Evolutionary conservation across 1,140 invertebrate genomes (phyloP), one percentile per base, ranked within the genome.

Genomic region (Drosophila kurseongensis): DNA sequence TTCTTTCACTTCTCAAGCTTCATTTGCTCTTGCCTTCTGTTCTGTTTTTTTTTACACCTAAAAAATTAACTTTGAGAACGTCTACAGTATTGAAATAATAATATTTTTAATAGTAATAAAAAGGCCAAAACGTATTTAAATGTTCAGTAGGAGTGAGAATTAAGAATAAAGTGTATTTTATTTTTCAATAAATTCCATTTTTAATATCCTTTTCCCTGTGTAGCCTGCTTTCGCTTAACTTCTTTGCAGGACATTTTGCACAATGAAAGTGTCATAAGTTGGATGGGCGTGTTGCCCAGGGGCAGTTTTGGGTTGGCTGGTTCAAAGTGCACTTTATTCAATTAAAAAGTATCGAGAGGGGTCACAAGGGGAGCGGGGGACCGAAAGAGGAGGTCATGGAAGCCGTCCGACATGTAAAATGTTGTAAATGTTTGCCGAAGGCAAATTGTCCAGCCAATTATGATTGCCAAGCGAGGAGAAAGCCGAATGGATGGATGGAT

Each of bases 251-350:
- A 74, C 78, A 77, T 65, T 76, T 71, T 63, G n/a, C 65, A 86
- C 84, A 86, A 79, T 77, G 68, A 89, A 89, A 89, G 80, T 88
- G 83, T 88, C 79, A 89, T 80, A 89, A 88, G 80, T 78, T 88
- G 82, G 47, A 67, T 42, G 66, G 40, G 61, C 50, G 41, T 58
- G 68, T 42, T 29, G 45, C 35, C 38, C 47, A 8, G 36, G 18
- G 55, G 36, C 38, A 44, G 41, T 41, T 63, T 65, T 32, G 57
- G 51, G 45, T 62, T 69, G 51, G 58, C 35, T 44, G 69, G 71
- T 48, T 62, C 59, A 77, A 83, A 88, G 83, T 88, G 83, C 83
- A 88, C 84, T 86, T 86, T 77, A 86, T 86, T 88, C 83, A 86
- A 86, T 86, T 86, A 86, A 80, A 77, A 75, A 88, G 77, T 73